These are phyloP conservation scores for Hydrozoanthus gracilis DNA, from an alignment of 92 coral and sea anemone genomes.

Conservation along the genomic window DNA sequence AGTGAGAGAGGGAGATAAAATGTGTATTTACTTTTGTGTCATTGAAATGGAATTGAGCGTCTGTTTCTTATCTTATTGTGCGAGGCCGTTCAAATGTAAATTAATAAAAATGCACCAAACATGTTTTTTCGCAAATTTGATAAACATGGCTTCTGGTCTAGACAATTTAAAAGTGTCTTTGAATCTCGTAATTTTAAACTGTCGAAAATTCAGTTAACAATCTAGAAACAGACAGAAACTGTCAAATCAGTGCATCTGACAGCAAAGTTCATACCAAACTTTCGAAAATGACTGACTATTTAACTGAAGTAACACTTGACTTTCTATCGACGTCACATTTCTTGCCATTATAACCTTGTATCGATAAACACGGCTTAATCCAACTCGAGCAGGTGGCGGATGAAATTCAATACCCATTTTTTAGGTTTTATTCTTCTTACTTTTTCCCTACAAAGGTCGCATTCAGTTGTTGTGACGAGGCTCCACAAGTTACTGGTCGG, in stretches of 20 bases:
- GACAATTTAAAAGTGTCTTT: not conserved
- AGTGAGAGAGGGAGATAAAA: not conserved
- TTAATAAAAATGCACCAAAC: not conserved
- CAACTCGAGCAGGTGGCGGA: too few relatives aligned
- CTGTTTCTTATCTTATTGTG: not conserved
- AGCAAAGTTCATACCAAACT: too few relatives aligned
- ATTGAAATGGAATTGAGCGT: not conserved
- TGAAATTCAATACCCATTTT: too few relatives aligned
- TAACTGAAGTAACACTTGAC: too few relatives aligned
- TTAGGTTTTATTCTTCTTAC: too few relatives aligned
- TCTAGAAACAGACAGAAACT: not conserved
- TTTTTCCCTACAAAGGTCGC: too few relatives aligned
- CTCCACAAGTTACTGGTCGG: too few relatives aligned
- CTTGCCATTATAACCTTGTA: too few relatives aligned
- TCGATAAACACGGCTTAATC: too few relatives aligned
- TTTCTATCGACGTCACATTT: too few relatives aligned
- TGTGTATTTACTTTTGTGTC: not conserved
- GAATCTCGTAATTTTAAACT: not conserved
- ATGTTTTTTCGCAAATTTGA: not conserved
- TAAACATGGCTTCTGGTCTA: constrained; percentile 1
- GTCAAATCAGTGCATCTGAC: not conserved
- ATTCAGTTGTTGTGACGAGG: too few relatives aligned
- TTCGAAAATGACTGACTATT: too few relatives aligned
- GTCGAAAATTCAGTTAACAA: not conserved
- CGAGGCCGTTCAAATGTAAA: not conserved